Conservation (phyloP, 1,140 invertebrate species). For the Bombus difficillimus region DNA sequence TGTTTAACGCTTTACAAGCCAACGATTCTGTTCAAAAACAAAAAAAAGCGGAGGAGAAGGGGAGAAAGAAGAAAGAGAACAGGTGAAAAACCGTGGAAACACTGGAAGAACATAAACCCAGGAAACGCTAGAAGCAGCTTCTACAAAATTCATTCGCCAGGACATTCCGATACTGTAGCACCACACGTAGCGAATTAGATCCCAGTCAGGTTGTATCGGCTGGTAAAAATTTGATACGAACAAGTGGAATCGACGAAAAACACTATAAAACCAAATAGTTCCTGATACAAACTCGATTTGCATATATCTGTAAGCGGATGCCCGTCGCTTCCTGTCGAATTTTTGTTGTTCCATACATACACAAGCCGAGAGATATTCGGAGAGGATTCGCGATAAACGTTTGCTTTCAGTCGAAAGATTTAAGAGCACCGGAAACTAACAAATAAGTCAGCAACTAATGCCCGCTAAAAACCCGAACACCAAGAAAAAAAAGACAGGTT, state of each 20-base stretch:
- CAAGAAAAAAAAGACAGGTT: background rate
- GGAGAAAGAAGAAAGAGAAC: background rate
- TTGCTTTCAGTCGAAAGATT: background rate
- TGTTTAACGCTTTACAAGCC: constrained; percentile 15
- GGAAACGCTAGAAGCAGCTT: background rate
- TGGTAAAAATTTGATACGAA: constrained; percentile 43
- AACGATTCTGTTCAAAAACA: background rate
- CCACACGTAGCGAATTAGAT: constrained; percentile 42
- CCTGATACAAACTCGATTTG: constrained; percentile 48
- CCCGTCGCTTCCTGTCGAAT: constrained; percentile 22
- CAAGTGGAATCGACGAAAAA: constrained; percentile 27
- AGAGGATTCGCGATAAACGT: constrained; percentile 42
- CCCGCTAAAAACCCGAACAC: too few species aligned
- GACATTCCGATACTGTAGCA: background rate
- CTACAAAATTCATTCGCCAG: constrained; percentile 16
- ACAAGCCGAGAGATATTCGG: background rate
- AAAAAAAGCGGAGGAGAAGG: background rate
- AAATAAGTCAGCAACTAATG: background rate
- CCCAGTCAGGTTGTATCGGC: constrained; percentile 23
- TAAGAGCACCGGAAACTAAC: background rate
- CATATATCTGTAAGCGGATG: constrained; percentile 43
- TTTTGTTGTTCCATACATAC: background rate
- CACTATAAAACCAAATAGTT: constrained; percentile 43
- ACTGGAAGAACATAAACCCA: background rate
- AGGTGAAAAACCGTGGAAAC: background rate